Evolutionary conservation across 2,113 vertebrate genomes (phyloP).

Genomic region (Tetrax tetrax): DNA sequence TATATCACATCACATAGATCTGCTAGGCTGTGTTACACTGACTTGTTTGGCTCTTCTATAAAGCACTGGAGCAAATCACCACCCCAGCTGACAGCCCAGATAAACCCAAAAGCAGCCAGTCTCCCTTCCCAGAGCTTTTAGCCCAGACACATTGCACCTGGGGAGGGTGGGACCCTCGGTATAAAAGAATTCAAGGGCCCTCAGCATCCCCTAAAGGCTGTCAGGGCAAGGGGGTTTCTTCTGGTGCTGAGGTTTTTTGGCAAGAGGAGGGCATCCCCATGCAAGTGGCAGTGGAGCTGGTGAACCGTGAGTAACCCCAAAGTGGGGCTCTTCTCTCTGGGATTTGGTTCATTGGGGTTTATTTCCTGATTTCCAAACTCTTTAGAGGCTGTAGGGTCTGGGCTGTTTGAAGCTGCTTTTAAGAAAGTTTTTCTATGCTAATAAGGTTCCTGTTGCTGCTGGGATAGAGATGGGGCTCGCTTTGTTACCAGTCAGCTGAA

Average conservation of each 20-base stretch:
- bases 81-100: background rate
- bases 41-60: background rate
- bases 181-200: background rate
- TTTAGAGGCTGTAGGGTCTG: background rate
- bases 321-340: accelerated
- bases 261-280: accelerated
- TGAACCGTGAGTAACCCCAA: background rate
- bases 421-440: background rate
- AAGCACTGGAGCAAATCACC: background rate
- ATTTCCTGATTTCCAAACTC: background rate
- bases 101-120: background rate
- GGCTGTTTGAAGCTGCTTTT: background rate
- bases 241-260: background rate
- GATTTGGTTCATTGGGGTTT: background rate
- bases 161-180: accelerated
- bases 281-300: too few species aligned
- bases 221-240: accelerated
- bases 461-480: too few species aligned
- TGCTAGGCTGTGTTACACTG: background rate
- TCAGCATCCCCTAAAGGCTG: accelerated
- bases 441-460: too few species aligned
- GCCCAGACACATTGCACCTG: background rate
- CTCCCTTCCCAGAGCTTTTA: background rate
- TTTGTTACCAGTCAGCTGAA: background rate
- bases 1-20: accelerated